Base-by-base conservation (phyloP, 2,797 vertebrate genomes). In the Euthynnus affinis region DNA sequence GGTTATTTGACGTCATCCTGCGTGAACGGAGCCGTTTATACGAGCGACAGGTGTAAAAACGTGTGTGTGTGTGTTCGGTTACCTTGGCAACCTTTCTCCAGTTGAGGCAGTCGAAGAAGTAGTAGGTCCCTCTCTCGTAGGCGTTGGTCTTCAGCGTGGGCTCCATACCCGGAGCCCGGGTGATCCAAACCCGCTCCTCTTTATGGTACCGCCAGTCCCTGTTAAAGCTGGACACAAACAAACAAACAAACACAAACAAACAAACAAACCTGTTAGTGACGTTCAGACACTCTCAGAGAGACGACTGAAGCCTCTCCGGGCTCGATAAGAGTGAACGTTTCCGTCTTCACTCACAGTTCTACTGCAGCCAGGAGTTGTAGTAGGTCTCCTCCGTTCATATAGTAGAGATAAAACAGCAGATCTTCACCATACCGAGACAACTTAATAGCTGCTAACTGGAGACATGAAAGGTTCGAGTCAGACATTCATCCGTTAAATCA, bases 101-200 rank as follows among this genome's bases (percentile, higher is more conserved):
- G 96, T 98, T 99, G 96, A 98, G 97, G 97, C 98, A 99, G 94
- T 99, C 98, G 87, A 99, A 99, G 96, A 99, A 99, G 96, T 99
- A 99, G 93, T 99, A 99, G 92, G 98, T 99, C 93, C 98, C 98
- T 94, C 98, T 97, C 95, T 99, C 98, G 1, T 99, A 99, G 25
- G 97, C 97, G 93, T 99, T 99, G 95, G 98, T 99, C 96, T 99
- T 99, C 95, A 99, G 96, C 79, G 98, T 97, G 87, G 98, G 98
- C 88, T 99, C 98, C 98, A 99, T 99, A 67, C 98, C 98, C 1
- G 98, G 97, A 81, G 98, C 98, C 83, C 98, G 95, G 78, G 98
- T 99, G 93, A 99, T 99, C 98, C 98, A 99, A 83, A 99, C 97
- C 94, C 98, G 95, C 84, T 99, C 98, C 94, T 99, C 98, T 95